phyloP scores from a whole-genome alignment of 2,113 vertebrate genomes.

The Podilymbus podiceps region DNA sequence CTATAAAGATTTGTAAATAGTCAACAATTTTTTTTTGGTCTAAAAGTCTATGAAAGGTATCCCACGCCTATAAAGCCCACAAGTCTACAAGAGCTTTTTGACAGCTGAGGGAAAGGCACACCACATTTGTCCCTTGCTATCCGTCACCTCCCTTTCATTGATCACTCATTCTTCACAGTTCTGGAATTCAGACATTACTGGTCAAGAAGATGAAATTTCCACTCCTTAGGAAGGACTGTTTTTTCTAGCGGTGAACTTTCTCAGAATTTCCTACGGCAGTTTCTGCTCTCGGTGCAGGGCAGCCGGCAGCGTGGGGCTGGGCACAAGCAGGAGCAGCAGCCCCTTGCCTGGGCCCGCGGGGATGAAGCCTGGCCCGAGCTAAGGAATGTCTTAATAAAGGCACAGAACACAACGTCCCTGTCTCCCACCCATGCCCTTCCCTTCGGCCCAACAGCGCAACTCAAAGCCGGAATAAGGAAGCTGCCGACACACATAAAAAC shows the following conservation, averaged over 20 bases:
- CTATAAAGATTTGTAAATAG: neutral
- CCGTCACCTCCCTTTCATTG: fast-evolving
- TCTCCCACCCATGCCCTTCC: neutral
- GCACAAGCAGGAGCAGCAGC: neutral
- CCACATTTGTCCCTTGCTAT: neutral
- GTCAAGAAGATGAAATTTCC: neutral
- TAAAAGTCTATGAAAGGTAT: neutral
- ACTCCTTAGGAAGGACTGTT: neutral
- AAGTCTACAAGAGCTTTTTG: neutral
- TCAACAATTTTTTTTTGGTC: neutral
- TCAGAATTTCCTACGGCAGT: neutral
- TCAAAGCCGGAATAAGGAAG: neutral
- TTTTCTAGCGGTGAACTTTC: neutral
- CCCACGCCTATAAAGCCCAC: neutral
- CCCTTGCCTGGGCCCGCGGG: fast-evolving
- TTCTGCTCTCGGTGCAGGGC: fast-evolving
- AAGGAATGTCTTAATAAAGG: neutral
- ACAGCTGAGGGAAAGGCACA: fast-evolving
- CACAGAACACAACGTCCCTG: neutral
- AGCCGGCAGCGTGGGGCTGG: fast-evolving
- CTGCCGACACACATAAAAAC: neutral
- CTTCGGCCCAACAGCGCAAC: fast-evolving
- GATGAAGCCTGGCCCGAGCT: neutral
- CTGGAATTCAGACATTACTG: neutral
- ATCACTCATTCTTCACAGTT: neutral